Evolutionary conservation across 2,113 vertebrate genomes (phyloP).

Genomic region (Alexandromys fortis): DNA sequence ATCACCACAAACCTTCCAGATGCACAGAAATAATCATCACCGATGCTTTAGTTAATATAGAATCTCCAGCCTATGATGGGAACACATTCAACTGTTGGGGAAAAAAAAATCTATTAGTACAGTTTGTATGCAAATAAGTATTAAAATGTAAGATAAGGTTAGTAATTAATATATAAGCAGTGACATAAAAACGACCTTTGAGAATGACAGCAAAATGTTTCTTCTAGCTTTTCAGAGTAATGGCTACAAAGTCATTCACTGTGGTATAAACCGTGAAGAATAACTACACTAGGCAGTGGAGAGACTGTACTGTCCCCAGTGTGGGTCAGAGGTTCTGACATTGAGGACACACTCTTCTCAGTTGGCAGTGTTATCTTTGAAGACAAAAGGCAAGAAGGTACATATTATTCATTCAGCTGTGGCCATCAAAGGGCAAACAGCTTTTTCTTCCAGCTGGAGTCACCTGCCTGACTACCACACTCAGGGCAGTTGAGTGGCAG

Average conservation of each 20-base stretch:
- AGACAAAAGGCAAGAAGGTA: constrained; percentile 30
- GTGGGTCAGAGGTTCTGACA: not conserved
- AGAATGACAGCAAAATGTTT: not conserved
- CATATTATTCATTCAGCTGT: not conserved
- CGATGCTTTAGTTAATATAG: not conserved
- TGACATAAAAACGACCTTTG: not conserved
- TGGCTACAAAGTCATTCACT: not conserved
- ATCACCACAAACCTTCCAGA: not conserved
- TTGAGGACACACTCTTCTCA: not conserved
- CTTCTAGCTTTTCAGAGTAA: not conserved
- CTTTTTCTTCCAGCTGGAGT: constrained; percentile 7
- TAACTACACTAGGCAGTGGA: not conserved
- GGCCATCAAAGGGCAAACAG: constrained; percentile 47
- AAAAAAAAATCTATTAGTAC: not conserved
- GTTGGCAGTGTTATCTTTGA: not conserved
- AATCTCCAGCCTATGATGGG: not conserved
- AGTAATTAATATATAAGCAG: not conserved
- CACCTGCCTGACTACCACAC: not conserved
- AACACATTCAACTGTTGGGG: not conserved
- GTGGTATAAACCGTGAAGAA: not conserved
- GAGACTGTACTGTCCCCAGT: not conserved
- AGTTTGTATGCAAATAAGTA: not conserved
- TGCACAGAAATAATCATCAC: not conserved
- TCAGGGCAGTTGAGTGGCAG: not conserved
- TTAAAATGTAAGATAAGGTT: not conserved